phyloP scores from a whole-genome alignment of 1,140 invertebrate genomes.

The Gonatopus flavifemur region DNA sequence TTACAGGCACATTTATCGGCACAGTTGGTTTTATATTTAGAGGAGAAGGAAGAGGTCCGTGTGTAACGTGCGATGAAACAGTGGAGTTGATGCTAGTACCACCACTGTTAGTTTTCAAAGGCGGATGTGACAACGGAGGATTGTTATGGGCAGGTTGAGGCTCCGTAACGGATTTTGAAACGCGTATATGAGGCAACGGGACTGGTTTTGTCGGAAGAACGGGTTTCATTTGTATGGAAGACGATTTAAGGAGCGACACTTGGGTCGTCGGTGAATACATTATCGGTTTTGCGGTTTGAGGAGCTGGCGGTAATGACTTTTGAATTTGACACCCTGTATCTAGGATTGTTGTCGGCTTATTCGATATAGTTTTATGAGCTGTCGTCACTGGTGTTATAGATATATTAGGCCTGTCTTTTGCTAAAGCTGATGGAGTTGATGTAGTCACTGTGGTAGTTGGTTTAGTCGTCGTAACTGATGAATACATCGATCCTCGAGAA shows the following conservation, averaged over 20 bases:
- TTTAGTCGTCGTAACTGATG: slow-evolving; percentile 21
- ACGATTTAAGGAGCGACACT: slow-evolving; percentile 42
- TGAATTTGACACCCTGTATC: slow-evolving; percentile 25
- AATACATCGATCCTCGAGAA: slow-evolving; percentile 24
- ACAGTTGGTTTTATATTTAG: slow-evolving; percentile 30
- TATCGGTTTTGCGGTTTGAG: slow-evolving; percentile 19
- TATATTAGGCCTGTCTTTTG: slow-evolving; percentile 47
- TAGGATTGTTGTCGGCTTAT: slow-evolving; percentile 12
- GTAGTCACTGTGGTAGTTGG: slow-evolving; percentile 21
- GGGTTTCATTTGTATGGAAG: slow-evolving; percentile 30
- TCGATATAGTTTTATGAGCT: slow-evolving; percentile 31
- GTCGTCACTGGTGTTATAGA: slow-evolving; percentile 49
- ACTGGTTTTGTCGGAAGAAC: slow-evolving; percentile 34
- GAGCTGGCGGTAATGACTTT: slow-evolving; percentile 23
- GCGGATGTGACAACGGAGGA: slow-evolving; percentile 28
- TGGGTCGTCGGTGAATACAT: slow-evolving; percentile 25
- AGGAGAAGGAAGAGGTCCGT: slow-evolving; percentile 19
- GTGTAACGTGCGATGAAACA: slow-evolving; percentile 19
- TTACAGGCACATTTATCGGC: slow-evolving; percentile 26
- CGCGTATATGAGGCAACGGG: slow-evolving; percentile 41
- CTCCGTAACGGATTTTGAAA: slow-evolving; percentile 42
- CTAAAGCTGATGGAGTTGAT: slow-evolving; percentile 16
- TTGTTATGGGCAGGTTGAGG: slow-evolving; percentile 45
- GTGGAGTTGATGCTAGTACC: slow-evolving; percentile 5
- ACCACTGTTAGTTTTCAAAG: slow-evolving; percentile 23